Base-by-base conservation (phyloP, 2,888 invertebrate genomes). In the Blastobasis adustella region DNA sequence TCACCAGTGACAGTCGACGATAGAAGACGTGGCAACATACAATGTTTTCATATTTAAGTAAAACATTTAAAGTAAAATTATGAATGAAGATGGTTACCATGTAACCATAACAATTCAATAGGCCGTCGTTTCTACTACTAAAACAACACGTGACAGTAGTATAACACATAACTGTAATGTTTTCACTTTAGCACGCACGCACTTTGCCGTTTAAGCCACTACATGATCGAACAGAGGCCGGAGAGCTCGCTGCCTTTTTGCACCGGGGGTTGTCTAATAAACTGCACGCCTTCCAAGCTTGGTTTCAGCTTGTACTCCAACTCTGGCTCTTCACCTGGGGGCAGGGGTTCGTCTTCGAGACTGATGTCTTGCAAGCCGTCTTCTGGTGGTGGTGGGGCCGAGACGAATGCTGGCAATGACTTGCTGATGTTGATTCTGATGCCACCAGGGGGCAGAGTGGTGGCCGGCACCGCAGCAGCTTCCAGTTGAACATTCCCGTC, bases 361-460 rank as follows among this genome's bases (percentile, higher is more conserved):
- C 79, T 81, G 45, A 79, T 58, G 37, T 85, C 83, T 1, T 84
- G 83, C 0, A 79, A 51, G 53, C 59, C 57, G 0, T 82, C 82
- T 0, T 74, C 67, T 4, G 57, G 56, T n/a, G 58, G 58, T 9
- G 50, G 54, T 9, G 58, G 58, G 10, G 51, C 62, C 47, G 42
- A 41, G 10, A 69, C 54, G 37, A 73, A 67, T 36, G 66, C 58
- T 37, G 75, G 77, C 63, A 92, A 73, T 7, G 92, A 89, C 76
- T 94, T 95, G 63, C 93, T 92, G 69, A 96, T 95, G 87, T 95
- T 96, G 79, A 96, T 95, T 68, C 94, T 93, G 59, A 96, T 96
- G 72, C 91, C 92, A 63, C 90, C 91, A 55, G 81, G 66, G 36
- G 76, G 87, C 55, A 65, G 74, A 0, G 67, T 49, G 6, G 82